Evolutionary conservation across 2,797 vertebrate genomes (phyloP).

Genomic region (Peromyscus eremicus): DNA sequence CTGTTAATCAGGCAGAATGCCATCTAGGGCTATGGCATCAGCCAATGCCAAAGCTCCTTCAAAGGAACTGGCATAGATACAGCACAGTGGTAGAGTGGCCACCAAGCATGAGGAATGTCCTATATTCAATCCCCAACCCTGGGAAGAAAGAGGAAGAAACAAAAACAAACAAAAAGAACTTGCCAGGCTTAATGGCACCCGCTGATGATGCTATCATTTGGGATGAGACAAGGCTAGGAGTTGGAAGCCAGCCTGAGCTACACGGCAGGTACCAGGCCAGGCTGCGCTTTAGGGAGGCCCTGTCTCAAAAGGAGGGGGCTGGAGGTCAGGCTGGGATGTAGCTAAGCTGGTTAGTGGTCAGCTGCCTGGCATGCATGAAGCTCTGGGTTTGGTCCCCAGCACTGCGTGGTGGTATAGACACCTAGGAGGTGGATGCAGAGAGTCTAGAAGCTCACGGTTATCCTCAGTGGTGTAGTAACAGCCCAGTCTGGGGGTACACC

Average conservation of each 20-base stretch:
- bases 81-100: neutral
- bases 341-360: neutral
- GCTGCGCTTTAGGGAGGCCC: neutral
- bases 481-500: neutral
- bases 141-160: neutral
- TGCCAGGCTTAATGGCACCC: neutral
- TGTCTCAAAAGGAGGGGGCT: neutral
- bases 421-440: neutral
- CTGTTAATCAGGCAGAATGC: neutral
- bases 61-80: neutral
- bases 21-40: neutral
- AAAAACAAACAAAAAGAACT: neutral
- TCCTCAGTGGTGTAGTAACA: neutral
- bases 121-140: neutral
- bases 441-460: neutral
- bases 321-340: neutral
- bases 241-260: neutral
- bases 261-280: neutral
- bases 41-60: no score
- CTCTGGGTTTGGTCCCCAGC: neutral
- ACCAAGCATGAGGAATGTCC: neutral
- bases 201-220: neutral
- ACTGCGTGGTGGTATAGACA: neutral
- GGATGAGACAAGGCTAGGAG: neutral
- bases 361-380: neutral